Base-by-base conservation (phyloP, 1,140 invertebrate species). In the Conopomorpha cramerella region DNA sequence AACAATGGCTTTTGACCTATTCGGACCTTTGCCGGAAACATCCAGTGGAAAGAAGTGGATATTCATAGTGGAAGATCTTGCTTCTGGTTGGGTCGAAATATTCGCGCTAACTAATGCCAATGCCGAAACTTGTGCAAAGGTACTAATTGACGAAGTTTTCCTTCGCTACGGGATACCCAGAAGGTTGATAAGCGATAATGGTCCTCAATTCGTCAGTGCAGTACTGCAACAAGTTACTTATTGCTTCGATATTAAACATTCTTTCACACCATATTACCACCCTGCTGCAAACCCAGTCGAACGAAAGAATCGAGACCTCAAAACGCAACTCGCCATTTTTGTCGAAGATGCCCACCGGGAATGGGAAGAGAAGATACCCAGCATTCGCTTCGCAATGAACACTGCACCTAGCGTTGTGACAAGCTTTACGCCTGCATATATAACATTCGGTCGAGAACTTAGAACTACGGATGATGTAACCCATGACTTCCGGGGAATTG, bases 361-460 rank as follows among this genome's bases (percentile, higher is more conserved):
- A 1, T 77, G 66, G 63, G 38, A 38, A 49, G 58, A 27, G 47
- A 56, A 13, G 35, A 45, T 0, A 74, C 45, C 61, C 18, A 38
- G 51, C 7, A 36, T 49, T 12, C 36, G 0, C 67, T 1, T n/a
- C n/a, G n/a, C n/a, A n/a, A n/a, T n/a, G n/a, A n/a, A n/a, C n/a
- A n/a, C n/a, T n/a, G n/a, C n/a, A n/a, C n/a, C n/a, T n/a, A n/a
- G n/a, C n/a, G n/a, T n/a, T n/a, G n/a, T n/a, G n/a, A n/a, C n/a
- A n/a, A 52, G 55, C 8, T 62, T 42, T 28, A 57, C 59, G 1
- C 61, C 72, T 1, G 63, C 68, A 6, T 54, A 60, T 27, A 30
- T 73, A 8, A 66, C 50, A 6, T 52, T 51, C 28, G 45, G 29
- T 6, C 16, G 46, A 16, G 40, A 49, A 31, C 12, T 49, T 8